A percentile compares a stretch with the other conserved stretches of the same genome.
These are phyloP conservation scores for Agrypnus murinus DNA, from an alignment of 2,888 invertebrate genomes.

Conservation along the genomic window DNA sequence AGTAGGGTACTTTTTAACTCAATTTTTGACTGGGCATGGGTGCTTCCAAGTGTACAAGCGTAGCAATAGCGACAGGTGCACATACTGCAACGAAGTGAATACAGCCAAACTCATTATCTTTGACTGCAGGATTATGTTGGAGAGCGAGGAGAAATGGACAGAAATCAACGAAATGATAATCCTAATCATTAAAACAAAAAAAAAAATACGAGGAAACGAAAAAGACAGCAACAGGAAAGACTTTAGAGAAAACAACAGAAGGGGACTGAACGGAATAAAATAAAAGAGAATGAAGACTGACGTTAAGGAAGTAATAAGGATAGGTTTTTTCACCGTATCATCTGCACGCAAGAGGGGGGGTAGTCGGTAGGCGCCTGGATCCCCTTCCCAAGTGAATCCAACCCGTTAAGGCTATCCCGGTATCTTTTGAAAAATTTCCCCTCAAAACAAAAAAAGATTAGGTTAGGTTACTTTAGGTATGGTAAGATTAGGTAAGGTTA, in stretches of 20 bases:
- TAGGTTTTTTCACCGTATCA: neutral
- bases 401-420: no score
- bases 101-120: neutral
- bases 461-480: no score
- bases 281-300: neutral
- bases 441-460: no score
- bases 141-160: neutral
- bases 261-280: constrained; percentile 1
- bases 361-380: constrained; percentile 8
- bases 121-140: neutral
- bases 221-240: neutral
- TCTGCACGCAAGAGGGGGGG: no score
- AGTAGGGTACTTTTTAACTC: neutral
- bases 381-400: no score
- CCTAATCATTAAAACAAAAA: no score
- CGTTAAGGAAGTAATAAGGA: neutral
- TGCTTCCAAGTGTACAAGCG: neutral
- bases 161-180: neutral
- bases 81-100: constrained; percentile 5
- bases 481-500: no score
- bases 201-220: neutral
- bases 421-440: no score
- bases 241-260: neutral
- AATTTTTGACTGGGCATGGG: neutral
- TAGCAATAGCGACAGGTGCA: no score